Evolutionary conservation across 2,888 invertebrate species (phyloP), one percentile per base, ranked within the genome.

Genomic region (Hirtodrosophila duncani): DNA sequence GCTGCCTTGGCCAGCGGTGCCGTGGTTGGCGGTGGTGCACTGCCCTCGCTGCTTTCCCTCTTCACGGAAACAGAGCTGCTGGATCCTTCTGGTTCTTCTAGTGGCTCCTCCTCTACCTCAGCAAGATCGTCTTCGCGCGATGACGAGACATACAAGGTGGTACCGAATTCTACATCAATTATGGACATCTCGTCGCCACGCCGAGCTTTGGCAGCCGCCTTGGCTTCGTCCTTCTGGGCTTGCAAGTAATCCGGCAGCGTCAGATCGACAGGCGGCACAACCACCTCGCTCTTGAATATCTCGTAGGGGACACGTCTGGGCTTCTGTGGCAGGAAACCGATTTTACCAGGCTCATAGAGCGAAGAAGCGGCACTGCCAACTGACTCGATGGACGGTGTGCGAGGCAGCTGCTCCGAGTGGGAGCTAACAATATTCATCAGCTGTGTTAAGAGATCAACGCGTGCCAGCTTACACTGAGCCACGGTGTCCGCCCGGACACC

Each of bases 251-350:
- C 82, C 0, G 82, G 63, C 39, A 67, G 3, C 49, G 26, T 78
- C 67, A 10, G 65, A 34, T 37, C 70, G 34, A 20, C 64, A 53
- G n/a, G 57, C 39, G 52, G 70, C 48, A 39, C 66, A 0, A 80
- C 70, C 0, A 81, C 82, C 42, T 83, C 81, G 0, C 65, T 65
- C 45, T 82, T 70, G 21, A 83, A 81, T 2, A 84, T 65, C n/a
- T 85, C 82, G 10, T 83, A 77, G 0, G 84, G 77, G 4, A 85
- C 60, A 1, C 75, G 27, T 3, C 39, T 45, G 0, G 63, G 46
- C 24, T 59, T 83, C 69, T 90, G 90, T 0, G 91, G 91, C 56
- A 92, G 87, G 62, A 92, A 91, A 5, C 92, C 92, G 50, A 92
- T 88, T 81, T 91, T 91, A 7, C 92, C 92, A 60, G 89, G 89